phyloP scores from a whole-genome alignment of 2,888 invertebrate genomes.

The Nymphalis polychloros region DNA sequence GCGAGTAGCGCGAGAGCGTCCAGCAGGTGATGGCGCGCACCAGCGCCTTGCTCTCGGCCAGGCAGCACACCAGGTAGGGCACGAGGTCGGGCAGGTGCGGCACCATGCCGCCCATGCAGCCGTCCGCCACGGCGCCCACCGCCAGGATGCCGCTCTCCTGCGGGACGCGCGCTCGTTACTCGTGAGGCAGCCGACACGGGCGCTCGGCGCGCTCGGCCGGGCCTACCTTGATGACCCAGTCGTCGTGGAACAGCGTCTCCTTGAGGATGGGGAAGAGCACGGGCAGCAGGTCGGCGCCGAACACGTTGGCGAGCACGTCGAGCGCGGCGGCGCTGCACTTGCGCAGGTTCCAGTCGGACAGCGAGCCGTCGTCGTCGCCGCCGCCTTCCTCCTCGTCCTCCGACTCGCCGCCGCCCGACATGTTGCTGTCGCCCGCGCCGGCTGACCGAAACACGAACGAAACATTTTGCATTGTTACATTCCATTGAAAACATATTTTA shows the following conservation, averaged over 20 bases:
- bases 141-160: conserved; percentile 95
- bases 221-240: conserved; percentile 97
- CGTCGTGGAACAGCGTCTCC: conserved; percentile 96
- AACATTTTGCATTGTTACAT: neutral
- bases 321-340: conserved; percentile 99
- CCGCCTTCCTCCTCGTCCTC: conserved; percentile 90
- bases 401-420: conserved; percentile 83
- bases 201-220: neutral
- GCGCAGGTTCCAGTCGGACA: conserved; percentile 98
- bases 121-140: conserved; percentile 95
- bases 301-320: conserved; percentile 98
- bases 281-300: conserved; percentile 95
- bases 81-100: conserved; percentile 97
- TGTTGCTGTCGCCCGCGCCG: conserved; percentile 80
- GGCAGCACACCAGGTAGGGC: conserved; percentile 95
- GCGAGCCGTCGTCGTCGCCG: conserved; percentile 92
- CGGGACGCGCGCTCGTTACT: conserved; percentile 6
- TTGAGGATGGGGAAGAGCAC: conserved; percentile 97
- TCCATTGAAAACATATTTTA: neutral
- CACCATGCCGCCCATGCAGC: conserved; percentile 98
- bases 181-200: too few relatives aligned
- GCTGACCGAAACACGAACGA: conserved; percentile 43
- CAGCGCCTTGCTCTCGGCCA: conserved; percentile 96
- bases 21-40: conserved; percentile 99
- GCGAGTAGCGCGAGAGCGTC: conserved; percentile 98